Base-by-base conservation (phyloP, 2,888 invertebrate species). In the Hanleya hanleyi region DNA sequence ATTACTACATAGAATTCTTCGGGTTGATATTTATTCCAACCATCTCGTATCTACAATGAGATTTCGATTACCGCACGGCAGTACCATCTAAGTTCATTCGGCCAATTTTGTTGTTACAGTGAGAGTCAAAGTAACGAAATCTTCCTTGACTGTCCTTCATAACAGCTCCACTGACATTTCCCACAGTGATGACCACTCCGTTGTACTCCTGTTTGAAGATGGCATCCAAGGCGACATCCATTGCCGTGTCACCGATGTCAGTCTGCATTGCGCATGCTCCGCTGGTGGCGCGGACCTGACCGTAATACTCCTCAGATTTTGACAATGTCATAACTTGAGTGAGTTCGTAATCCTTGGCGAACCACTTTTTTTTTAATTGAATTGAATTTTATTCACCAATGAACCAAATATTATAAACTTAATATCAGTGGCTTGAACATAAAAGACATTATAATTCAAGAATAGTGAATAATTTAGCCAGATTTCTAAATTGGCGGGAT, bases 111-210 rank as follows among this genome's bases (percentile, higher is more conserved):
- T 64, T 37, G 22, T 37, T 64, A 18, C 64, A 35, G 64, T 64
- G 64, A 29, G 64, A 64, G 35, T 64, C 64, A 64, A 64, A 64
- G 64, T 64, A 64, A 22, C 35, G 29, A 4, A 64, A 18, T 37
- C 36, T 35, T 2, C 64, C 64, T 9, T 32, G 15, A 37, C n/a
- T 37, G 26, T 64, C 64, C n/a, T 37, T 35, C 3, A 64, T n/a
- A 2, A 64, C 64, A 35, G 36, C 15, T 4, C 64, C 64, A 5
- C 37, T 37, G 18, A 37, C 64, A 37, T 64, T 29, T 36, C 64
- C 64, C 1, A 64, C 38, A n/a, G 64, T 64, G 2, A 64, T 64
- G 4, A 37, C 33, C 2, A n/a, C 37, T 35, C 64, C 64, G 38
- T 35, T 29, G 36, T 18, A 64, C 15, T 64, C 37, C 26, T 64